Evolutionary conservation across 2,113 vertebrate species (phyloP).

Genomic region (Pollachius pollachius): DNA sequence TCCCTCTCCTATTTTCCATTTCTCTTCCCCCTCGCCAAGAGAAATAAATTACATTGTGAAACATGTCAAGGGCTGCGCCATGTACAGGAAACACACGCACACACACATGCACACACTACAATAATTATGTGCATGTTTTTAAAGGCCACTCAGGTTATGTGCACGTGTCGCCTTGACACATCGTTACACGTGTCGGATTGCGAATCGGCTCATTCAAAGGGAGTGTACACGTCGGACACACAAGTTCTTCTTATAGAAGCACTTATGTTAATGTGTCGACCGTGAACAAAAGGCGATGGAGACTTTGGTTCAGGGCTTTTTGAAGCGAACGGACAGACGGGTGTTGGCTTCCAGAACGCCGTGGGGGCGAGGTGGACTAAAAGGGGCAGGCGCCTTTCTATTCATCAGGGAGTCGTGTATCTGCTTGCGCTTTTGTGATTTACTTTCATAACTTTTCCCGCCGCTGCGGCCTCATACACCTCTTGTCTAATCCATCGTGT

Average conservation of each 20-base stretch:
- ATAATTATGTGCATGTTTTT: too few species aligned
- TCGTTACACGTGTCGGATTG: too few species aligned
- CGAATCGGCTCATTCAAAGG: too few species aligned
- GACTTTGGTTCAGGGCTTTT: conserved; percentile 17
- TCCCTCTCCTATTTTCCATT: background rate
- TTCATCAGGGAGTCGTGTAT: background rate
- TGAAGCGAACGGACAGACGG: conserved; percentile 45
- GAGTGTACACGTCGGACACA: too few species aligned
- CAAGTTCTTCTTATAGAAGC: conserved; percentile 11
- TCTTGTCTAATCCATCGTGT: conserved; percentile 36
- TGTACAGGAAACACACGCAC: too few species aligned
- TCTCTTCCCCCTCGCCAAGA: background rate
- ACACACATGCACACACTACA: background rate
- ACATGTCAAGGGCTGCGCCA: too few species aligned
- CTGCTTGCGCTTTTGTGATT: conserved; percentile 5
- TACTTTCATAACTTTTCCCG: conserved; percentile 45
- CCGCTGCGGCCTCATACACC: conserved; percentile 16
- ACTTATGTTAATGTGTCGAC: conserved; percentile 18
- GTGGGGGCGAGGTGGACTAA: conserved; percentile 9
- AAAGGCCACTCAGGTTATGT: too few species aligned
- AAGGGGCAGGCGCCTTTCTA: conserved; percentile 19
- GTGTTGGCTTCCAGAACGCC: conserved; percentile 27
- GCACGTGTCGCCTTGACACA: too few species aligned
- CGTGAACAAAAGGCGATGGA: conserved; percentile 3
- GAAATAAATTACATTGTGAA: background rate